Conservation (phyloP, 2,888 invertebrate genomes). For the Sinhomidia bicolor region DNA sequence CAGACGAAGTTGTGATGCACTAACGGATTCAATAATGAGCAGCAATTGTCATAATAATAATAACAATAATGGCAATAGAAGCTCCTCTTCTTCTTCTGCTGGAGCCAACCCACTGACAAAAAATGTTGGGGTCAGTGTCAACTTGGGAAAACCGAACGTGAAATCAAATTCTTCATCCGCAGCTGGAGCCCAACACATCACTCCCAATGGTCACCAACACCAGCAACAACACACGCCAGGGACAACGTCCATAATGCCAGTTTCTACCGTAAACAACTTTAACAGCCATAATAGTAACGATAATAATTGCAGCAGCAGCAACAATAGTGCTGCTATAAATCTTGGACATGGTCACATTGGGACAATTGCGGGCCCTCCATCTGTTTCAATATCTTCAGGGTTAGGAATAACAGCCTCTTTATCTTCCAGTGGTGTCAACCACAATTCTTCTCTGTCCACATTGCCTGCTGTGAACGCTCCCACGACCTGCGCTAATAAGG, state of each 20-base stretch:
- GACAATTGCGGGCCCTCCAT: conserved; percentile 69
- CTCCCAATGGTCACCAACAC: conserved; percentile 64
- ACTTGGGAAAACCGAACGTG: conserved; percentile 61
- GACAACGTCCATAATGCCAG: conserved; percentile 4
- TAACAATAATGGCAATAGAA: conserved; percentile 13
- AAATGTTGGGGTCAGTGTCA: conserved; percentile 69
- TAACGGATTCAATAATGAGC: conserved; percentile 55
- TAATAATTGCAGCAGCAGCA: neutral
- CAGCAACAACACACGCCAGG: conserved; percentile 62
- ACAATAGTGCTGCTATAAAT: conserved; percentile 64
- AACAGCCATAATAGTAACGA: conserved; percentile 35
- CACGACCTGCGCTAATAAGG: conserved; percentile 70
- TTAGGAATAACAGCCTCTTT: conserved; percentile 44
- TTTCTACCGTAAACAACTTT: conserved; percentile 24
- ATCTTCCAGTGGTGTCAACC: conserved; percentile 60
- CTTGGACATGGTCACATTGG: conserved; percentile 71
- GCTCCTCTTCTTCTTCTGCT: conserved; percentile 13
- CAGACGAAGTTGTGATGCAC: conserved; percentile 45
- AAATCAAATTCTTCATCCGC: conserved; percentile 67
- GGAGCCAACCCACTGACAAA: conserved; percentile 65
- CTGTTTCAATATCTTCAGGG: conserved; percentile 66
- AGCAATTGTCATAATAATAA: conserved; percentile 26
- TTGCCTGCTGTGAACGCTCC: conserved; percentile 65
- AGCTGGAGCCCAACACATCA: conserved; percentile 66
- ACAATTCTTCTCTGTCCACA: conserved; percentile 58